These are phyloP conservation scores for Hyposoter didymator DNA, from an alignment of 2,888 invertebrate genomes.

Conservation along the genomic window DNA sequence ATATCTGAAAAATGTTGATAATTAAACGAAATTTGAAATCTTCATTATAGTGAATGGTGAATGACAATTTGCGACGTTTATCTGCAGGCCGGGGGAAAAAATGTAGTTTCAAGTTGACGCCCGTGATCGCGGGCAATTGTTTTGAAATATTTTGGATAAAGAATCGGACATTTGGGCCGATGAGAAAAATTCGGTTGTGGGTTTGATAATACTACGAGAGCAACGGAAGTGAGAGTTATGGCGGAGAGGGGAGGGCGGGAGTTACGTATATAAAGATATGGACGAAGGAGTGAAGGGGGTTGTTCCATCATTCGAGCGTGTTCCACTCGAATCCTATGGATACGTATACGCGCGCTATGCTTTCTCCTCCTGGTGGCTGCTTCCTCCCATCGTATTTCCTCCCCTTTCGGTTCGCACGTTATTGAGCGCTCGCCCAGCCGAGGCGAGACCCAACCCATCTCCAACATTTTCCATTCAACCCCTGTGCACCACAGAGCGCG, in stretches of 20 bases:
- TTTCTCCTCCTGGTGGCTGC: constrained; percentile 63
- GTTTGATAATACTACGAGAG: not conserved
- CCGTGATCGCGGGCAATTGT: no score
- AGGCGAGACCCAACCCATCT: constrained; percentile 86
- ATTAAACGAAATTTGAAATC: no score
- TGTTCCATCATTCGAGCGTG: constrained; percentile 77
- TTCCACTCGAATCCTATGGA: constrained; percentile 78
- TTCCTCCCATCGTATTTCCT: constrained; percentile 79
- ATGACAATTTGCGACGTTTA: no score
- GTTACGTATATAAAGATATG: constrained; percentile 52
- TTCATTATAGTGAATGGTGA: no score
- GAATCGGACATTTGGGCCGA: not conserved
- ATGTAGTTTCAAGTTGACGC: no score
- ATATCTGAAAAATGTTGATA: no score
- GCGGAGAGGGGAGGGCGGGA: not conserved
- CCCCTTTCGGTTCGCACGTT: constrained; percentile 87
- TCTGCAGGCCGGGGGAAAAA: no score
- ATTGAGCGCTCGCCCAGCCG: constrained; percentile 87
- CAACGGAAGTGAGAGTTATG: constrained; percentile 11
- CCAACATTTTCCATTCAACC: constrained; percentile 80
- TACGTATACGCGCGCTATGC: constrained; percentile 73
- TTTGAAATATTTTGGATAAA: not conserved
- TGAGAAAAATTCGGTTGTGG: not conserved
- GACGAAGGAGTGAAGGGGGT: constrained; percentile 55
- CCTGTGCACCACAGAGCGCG: constrained; percentile 71